Evolutionary conservation across 2,888 invertebrate species (phyloP).

Genomic region (Brenthis daphne): DNA sequence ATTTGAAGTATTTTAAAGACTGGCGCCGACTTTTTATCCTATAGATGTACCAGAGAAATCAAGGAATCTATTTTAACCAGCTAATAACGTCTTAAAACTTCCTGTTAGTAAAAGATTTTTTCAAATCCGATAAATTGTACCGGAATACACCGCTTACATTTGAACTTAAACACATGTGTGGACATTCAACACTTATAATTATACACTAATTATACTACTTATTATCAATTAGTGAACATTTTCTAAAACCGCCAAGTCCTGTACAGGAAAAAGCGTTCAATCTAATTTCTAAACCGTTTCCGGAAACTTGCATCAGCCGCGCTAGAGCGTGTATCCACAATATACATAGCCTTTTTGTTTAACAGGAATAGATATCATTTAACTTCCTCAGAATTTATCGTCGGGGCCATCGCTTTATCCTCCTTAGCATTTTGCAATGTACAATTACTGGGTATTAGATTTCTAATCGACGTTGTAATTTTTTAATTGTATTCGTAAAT

Average conservation of each 20-base stretch:
- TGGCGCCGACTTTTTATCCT: too few species aligned
- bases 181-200: not conserved
- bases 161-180: too few species aligned
- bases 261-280: constrained; percentile 3
- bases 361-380: constrained; percentile 30
- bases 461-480: constrained; percentile 19
- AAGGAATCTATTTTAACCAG: too few species aligned
- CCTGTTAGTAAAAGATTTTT: too few species aligned
- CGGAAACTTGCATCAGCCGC: constrained; percentile 59
- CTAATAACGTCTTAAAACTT: too few species aligned
- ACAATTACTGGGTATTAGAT: constrained; percentile 19
- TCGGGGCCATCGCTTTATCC: constrained; percentile 41
- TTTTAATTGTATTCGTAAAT: too few species aligned
- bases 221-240: not conserved
- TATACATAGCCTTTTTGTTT: not conserved
- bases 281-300: constrained; percentile 47
- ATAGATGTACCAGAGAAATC: too few species aligned
- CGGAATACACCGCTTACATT: too few species aligned
- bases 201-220: not conserved
- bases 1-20: too few species aligned
- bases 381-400: constrained; percentile 31
- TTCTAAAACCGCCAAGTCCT: not conserved
- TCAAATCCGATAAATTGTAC: too few species aligned
- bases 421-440: constrained; percentile 30
- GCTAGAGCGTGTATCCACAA: constrained; percentile 66